Percentiles rank a stretch among this genome's conserved stretches.
phyloP scores from a whole-genome alignment of 2,888 invertebrate genomes.

The Rhopalosiphum nymphaeae region DNA sequence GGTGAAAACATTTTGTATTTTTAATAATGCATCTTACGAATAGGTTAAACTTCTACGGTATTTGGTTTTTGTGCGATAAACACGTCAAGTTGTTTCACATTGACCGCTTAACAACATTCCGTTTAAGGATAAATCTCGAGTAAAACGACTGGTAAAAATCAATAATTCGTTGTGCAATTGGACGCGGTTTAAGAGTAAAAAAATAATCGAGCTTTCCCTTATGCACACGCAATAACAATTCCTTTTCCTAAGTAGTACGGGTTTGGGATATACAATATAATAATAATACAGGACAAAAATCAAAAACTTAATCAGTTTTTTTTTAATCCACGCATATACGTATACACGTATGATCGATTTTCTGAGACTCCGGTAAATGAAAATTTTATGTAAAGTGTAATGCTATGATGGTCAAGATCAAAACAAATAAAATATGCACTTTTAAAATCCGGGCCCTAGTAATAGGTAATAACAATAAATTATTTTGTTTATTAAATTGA shows the following conservation, averaged over 20 bases:
- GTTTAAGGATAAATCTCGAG: conserved; percentile 39
- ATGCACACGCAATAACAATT: not conserved
- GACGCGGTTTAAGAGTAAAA: not conserved
- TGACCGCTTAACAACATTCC: conserved; percentile 33
- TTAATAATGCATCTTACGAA: not conserved
- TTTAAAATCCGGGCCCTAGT: too few species aligned
- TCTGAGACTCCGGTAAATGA: not conserved
- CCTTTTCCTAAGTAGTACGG: not conserved
- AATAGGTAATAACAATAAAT: not conserved
- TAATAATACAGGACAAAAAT: not conserved
- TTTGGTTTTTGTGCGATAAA: not conserved
- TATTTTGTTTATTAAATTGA: not conserved
- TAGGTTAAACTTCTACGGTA: not conserved
- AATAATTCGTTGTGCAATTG: conserved; percentile 1
- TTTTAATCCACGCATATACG: not conserved
- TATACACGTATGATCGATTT: not conserved
- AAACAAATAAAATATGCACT: too few species aligned
- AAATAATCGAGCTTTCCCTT: conserved; percentile 3
- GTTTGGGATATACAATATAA: not conserved
- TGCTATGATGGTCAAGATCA: not conserved
- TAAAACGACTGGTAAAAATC: conserved; percentile 25
- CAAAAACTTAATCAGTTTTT: not conserved
- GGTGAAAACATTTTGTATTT: not conserved
- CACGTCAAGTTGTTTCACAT: not conserved
- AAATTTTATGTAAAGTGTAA: not conserved